phyloP scores from a whole-genome alignment of 1,140 invertebrate genomes.

The Anadara kagoshimensis region DNA sequence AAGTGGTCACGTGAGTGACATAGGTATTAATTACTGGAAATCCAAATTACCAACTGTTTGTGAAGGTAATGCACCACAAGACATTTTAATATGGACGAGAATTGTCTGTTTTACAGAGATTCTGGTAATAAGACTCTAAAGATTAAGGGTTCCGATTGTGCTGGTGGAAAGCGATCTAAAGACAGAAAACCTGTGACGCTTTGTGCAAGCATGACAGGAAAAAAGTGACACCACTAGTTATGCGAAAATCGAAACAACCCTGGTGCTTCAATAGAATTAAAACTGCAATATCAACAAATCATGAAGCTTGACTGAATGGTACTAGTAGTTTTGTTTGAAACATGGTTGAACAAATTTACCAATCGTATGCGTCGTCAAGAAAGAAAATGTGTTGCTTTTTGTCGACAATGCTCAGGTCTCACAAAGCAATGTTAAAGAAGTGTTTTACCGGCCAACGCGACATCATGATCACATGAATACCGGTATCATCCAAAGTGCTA shows the following conservation, averaged over 20 bases:
- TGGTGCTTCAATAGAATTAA: constrained; percentile 30
- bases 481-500: constrained; percentile 70
- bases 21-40: constrained; percentile 28
- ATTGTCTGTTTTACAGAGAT: constrained; percentile 41
- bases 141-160: constrained; percentile 21
- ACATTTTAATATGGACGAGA: constrained; percentile 55
- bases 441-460: constrained; percentile 73
- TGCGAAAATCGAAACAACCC: constrained; percentile 37
- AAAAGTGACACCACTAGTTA: constrained; percentile 35
- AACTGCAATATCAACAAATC: constrained; percentile 10
- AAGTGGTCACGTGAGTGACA: constrained; percentile 26
- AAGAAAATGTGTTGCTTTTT: constrained; percentile 44
- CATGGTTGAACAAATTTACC: constrained; percentile 6
- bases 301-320: constrained; percentile 47
- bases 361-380: constrained; percentile 8
- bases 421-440: constrained; percentile 65
- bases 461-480: constrained; percentile 73
- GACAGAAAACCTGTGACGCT: constrained; percentile 41
- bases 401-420: constrained; percentile 37
- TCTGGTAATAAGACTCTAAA: constrained; percentile 26
- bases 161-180: constrained; percentile 42
- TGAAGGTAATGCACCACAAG: constrained; percentile 33
- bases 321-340: background rate
- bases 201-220: constrained; percentile 37
- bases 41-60: constrained; percentile 24